phyloP scores from a whole-genome alignment of 2,888 invertebrate genomes.

The Calameuta idolon region DNA sequence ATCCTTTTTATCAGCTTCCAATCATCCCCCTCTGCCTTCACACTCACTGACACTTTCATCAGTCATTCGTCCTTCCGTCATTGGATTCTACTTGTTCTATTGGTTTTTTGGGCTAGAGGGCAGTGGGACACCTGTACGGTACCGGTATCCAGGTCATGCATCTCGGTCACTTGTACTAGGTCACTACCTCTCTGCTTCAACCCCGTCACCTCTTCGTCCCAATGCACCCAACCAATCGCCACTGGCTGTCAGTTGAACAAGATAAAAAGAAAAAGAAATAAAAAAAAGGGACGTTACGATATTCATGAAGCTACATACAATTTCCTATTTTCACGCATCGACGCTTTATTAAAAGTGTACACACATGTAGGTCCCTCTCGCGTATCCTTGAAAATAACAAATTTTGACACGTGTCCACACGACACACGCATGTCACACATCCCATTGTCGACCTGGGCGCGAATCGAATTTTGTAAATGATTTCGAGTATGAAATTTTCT shows the following conservation, averaged over 20 bases:
- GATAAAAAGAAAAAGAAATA: not conserved
- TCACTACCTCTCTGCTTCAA: conserved; percentile 53
- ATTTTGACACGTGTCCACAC: not conserved
- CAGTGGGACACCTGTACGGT: conserved; percentile 63
- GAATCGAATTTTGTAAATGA: not conserved
- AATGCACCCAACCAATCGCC: conserved; percentile 16
- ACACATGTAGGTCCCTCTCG: not conserved
- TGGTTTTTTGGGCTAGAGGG: conserved; percentile 49
- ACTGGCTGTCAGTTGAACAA: conserved; percentile 9
- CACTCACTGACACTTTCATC: not conserved
- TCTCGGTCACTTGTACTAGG: conserved; percentile 64
- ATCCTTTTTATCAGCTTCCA: not conserved
- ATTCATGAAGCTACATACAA: conserved; percentile 24
- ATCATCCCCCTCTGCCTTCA: not conserved
- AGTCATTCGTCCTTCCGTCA: not conserved
- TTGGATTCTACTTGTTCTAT: not conserved
- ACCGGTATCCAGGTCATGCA: conserved; percentile 64
- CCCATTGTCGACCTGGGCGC: not conserved
- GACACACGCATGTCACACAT: not conserved
- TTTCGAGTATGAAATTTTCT: not conserved
- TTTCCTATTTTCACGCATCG: not conserved
- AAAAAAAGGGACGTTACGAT: not conserved
- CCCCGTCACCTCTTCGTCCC: conserved; percentile 31
- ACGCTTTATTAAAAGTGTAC: not conserved
- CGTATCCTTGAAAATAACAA: not conserved